A percentile compares a stretch with the other conserved stretches of the same genome.
Conservation (phyloP, 2,797 vertebrate species). For the Heterohyrax brucei region DNA sequence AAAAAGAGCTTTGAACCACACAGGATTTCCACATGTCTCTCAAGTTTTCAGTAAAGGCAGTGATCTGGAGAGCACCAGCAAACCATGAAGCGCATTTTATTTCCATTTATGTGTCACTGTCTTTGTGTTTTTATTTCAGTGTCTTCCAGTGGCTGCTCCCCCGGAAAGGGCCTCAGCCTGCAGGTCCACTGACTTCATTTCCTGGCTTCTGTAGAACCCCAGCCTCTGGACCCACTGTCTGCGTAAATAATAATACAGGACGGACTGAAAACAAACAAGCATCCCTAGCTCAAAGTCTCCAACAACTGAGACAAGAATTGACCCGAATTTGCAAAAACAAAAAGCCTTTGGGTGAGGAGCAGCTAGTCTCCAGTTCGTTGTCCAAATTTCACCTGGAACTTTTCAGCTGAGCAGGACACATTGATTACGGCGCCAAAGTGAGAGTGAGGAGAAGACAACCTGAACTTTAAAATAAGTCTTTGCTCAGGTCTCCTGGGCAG, state of each 20-base stretch:
- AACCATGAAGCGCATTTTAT: neutral
- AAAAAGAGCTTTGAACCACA: slow-evolving; percentile 15
- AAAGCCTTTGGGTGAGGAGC: neutral
- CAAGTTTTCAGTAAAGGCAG: slow-evolving; percentile 34
- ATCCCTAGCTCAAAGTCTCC: slow-evolving; percentile 76
- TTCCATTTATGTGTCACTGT: slow-evolving; percentile 49
- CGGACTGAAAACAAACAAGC: slow-evolving; percentile 47
- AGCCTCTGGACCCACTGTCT: slow-evolving; percentile 83
- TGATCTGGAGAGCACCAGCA: neutral
- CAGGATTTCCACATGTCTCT: slow-evolving; percentile 53
- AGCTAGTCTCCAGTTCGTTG: neutral
- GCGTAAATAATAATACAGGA: slow-evolving; percentile 76
- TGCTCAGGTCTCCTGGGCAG: neutral
- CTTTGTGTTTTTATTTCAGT: slow-evolving; percentile 66
- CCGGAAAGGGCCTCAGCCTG: slow-evolving; percentile 75
- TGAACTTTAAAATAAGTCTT: neutral
- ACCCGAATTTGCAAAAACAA: slow-evolving; percentile 52
- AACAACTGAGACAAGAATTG: neutral
- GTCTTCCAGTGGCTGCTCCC: slow-evolving; percentile 48
- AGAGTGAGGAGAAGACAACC: neutral
- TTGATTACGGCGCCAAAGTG: neutral
- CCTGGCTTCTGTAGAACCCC: slow-evolving; percentile 85
- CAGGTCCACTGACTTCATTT: slow-evolving; percentile 85
- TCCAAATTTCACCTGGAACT: neutral
- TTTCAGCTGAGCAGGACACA: neutral